These are phyloP conservation scores for Orthosia incerta DNA, from an alignment of 2,888 invertebrate genomes.

Conservation along the genomic window DNA sequence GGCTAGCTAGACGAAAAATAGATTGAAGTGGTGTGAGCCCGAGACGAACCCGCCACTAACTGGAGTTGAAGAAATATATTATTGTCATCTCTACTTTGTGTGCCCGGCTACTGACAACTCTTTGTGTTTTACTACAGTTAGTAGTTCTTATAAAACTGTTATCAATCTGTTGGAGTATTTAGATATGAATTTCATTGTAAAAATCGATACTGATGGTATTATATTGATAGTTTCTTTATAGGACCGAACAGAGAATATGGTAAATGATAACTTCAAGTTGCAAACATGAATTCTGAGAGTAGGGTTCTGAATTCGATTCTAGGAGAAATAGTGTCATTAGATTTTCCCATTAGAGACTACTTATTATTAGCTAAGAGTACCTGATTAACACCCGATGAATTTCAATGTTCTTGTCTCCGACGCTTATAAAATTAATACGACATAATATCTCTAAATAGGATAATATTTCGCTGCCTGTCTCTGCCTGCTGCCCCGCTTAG, in stretches of 20 bases:
- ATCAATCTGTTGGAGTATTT: neutral
- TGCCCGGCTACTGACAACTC: slow-evolving; percentile 22
- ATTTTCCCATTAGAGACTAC: neutral
- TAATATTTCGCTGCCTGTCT: no score
- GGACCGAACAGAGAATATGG: no score
- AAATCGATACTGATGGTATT: neutral
- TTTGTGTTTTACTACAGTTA: slow-evolving; percentile 26
- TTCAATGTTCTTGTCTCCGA: neutral
- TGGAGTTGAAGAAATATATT: slow-evolving; percentile 31
- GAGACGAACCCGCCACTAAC: slow-evolving; percentile 18
- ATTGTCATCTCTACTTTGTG: slow-evolving; percentile 30
- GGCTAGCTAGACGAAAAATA: slow-evolving; percentile 53
- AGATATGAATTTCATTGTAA: neutral
- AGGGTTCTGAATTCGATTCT: no score
- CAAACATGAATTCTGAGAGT: no score
- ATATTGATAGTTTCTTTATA: no score
- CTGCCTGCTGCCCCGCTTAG: no score
- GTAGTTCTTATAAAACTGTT: slow-evolving; percentile 3
- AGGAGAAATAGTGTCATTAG: no score
- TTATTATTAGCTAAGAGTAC: neutral
- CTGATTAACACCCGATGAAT: neutral
- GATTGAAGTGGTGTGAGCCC: slow-evolving; percentile 51
- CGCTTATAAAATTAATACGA: neutral
- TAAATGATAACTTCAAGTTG: no score
- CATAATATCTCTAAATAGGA: no score